These are phyloP conservation scores for Ephialtes manifestator DNA, from an alignment of 2,888 invertebrate genomes.

Conservation along the genomic window DNA sequence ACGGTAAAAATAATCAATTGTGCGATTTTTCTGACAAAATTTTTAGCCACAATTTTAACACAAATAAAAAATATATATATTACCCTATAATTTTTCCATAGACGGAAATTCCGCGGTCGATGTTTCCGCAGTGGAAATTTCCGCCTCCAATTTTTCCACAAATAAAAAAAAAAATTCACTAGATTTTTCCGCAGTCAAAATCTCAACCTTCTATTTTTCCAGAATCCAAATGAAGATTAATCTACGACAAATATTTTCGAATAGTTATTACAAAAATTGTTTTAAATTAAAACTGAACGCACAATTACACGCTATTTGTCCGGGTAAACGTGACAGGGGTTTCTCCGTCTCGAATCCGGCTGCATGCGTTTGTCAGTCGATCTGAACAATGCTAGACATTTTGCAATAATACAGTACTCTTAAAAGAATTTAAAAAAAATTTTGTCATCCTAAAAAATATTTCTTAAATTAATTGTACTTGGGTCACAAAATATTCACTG, in stretches of 20 bases:
- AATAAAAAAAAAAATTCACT: too few species aligned
- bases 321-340: constrained; percentile 75
- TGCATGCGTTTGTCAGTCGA: constrained; percentile 11
- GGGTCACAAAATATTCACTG: not conserved
- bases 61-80: too few species aligned
- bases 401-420: not conserved
- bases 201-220: not conserved
- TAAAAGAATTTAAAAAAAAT: constrained; percentile 2
- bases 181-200: too few species aligned
- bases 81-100: too few species aligned
- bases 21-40: too few species aligned
- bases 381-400: not conserved
- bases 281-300: constrained; percentile 43
- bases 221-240: not conserved
- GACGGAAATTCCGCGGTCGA: too few species aligned
- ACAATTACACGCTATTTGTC: constrained; percentile 73
- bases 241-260: not conserved
- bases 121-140: too few species aligned
- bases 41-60: too few species aligned
- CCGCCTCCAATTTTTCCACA: too few species aligned
- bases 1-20: too few species aligned
- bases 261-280: not conserved
- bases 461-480: not conserved
- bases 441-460: not conserved
- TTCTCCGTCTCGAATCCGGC: constrained; percentile 72